Base-by-base conservation (phyloP, 2,888 invertebrate genomes). In the Athalia rosae region DNA sequence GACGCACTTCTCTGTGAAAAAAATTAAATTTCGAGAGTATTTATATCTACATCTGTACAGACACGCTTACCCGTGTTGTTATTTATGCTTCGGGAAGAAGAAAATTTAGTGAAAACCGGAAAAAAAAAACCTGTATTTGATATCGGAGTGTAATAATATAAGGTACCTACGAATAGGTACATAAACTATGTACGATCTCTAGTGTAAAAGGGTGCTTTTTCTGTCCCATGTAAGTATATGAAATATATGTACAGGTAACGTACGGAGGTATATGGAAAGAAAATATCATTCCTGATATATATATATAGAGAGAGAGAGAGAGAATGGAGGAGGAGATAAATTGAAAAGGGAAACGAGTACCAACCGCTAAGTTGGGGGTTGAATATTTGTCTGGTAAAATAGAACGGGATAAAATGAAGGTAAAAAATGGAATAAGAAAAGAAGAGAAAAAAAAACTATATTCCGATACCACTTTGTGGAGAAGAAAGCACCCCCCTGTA, bases 351-450 rank as follows among this genome's bases (percentile, higher is more conserved):
- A 53, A 53, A 53, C 53, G 28, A 28, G 28, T 28, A 28, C 28
- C 28, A 28, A 28, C 28, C 28, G 28, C 28, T 28, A 28, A 28
- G 28, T 8, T 6, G 61, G 4, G 15, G 47, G 63, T 5, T 63
- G 63, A 63, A 63, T 63, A 45, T 63, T 66, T 66, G 28, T 28
- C 28, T 28, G 28, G 28, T 28, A 28, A 28, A 28, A 28, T 28
- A 28, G 28, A 28, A 28, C 28, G 28, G 28, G 28, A 28, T 28
- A 28, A 28, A 28, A 28, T 13, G 66, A 48, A 48, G 48, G 66
- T 66, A 48, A 66, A 66, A 66, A 48, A 48, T 48, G 53, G 67
- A 67, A 67, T 67, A 50, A 50, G 7, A 50, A 50, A 11, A 50
- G 3, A 50, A 7, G 3, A 2, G 50, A 28, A 28, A 28, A 28